Evolutionary conservation across 37 sponge, comb jelly and placozoan species (phyloP).

Genomic region (Chondrilla cf. caribensis): DNA sequence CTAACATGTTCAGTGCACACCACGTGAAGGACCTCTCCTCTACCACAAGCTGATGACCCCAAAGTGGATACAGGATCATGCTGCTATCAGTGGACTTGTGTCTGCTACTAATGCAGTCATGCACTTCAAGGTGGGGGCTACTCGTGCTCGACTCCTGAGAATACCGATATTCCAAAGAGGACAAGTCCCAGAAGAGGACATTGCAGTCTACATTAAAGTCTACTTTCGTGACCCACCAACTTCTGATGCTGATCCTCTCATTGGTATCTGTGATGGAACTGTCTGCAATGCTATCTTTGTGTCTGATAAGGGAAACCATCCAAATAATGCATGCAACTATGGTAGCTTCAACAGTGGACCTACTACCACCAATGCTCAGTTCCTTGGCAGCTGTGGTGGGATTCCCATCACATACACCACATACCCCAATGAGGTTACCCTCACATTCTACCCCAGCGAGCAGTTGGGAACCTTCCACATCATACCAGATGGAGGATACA

Average conservation of each 20-base stretch:
- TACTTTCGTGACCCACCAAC: slow-evolving; percentile 6
- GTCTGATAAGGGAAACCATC: background rate
- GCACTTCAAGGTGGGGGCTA: background rate
- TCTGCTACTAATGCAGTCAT: background rate
- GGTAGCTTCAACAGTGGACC: background rate
- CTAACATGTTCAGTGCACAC: no score
- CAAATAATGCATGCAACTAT: background rate
- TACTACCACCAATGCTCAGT: background rate
- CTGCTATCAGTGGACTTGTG: background rate
- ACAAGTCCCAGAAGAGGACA: background rate
- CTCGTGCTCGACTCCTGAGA: background rate
- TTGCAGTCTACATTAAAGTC: background rate
- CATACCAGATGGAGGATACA: background rate
- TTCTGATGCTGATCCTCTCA: background rate
- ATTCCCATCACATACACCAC: background rate
- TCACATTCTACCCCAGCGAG: background rate
- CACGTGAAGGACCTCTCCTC: no score
- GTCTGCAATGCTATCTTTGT: background rate
- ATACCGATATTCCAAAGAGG: slow-evolving; percentile 3
- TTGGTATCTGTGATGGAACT: background rate
- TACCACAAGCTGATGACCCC: background rate
- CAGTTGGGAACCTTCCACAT: slow-evolving; percentile 7
- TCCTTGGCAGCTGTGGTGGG: background rate
- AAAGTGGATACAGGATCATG: background rate
- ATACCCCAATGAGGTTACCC: background rate